Evolutionary conservation across 2,888 invertebrate species (phyloP), one percentile per base, ranked within the genome.

Genomic region (Sphaerophoria rueppellii): DNA sequence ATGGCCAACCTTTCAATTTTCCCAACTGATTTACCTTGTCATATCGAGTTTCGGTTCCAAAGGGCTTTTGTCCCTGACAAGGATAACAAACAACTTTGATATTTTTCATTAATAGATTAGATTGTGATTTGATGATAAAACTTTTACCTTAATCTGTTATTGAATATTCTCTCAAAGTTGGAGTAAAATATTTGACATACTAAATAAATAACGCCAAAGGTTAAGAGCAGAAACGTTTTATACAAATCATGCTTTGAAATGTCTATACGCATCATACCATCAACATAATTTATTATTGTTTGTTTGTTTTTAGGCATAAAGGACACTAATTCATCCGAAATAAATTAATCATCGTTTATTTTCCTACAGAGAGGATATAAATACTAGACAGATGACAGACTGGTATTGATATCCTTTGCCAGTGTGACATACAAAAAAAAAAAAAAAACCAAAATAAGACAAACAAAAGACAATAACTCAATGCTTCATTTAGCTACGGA

Each of bases 271-370:
- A 43, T 61, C n/a, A n/a, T n/a, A n/a, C n/a, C n/a, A n/a, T n/a
- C n/a, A n/a, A n/a, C n/a, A 4, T 46, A 11, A 40, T 6, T 11
- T 24, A 2, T 12, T 11, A 46, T 11, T 57, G 46, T 43, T 35
- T n/a, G n/a, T 58, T 52, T 60, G n/a, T 60, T 54, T 48, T n/a
- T n/a, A n/a, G n/a, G n/a, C n/a, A n/a, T n/a, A n/a, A n/a, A n/a
- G n/a, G n/a, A 54, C 32, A 24, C 72, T 70, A 72, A 73, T 50
- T 74, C 69, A 69, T 74, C 69, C 60, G 40, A 55, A 74, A 80
- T 80, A 74, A 80, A 80, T 80, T 74, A 80, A 74, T 80, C 69
- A 80, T 61, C 55, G 48, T n/a, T 48, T 48, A 77, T 61, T 77
- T 57, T 71, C 63, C 71, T 40, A 57, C 77, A 34, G 63, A 71